Percentiles rank a stretch among this genome's conserved stretches.
phyloP scores from a whole-genome alignment of 2,888 invertebrate species.

The Deroplatys truncata region DNA sequence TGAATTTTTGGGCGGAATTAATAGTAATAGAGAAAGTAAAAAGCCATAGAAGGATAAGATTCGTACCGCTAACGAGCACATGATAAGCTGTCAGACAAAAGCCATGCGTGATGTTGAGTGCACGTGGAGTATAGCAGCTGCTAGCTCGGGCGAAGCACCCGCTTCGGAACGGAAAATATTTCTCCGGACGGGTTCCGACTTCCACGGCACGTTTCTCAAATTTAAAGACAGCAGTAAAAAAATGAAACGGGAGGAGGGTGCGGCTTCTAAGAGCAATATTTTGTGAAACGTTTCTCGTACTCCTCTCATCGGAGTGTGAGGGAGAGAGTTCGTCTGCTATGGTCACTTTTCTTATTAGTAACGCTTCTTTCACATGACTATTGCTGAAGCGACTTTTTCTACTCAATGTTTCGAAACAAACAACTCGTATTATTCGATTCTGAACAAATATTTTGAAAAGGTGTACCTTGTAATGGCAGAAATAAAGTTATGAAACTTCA shows the following conservation, averaged over 20 bases:
- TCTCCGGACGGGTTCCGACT: neutral
- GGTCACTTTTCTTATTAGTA: neutral
- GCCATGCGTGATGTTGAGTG: neutral
- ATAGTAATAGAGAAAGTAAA: too few species aligned
- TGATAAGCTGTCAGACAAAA: too few species aligned
- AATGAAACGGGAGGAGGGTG: constrained; percentile 11
- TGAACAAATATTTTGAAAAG: neutral
- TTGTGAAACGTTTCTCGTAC: neutral
- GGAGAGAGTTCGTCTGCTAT: neutral
- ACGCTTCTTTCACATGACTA: neutral
- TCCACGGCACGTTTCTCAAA: constrained; percentile 22
- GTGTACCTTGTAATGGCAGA: too few species aligned
- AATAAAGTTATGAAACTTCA: too few species aligned
- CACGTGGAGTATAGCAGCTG: neutral
- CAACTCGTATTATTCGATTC: neutral
- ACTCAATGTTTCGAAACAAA: neutral
- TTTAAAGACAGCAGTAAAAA: constrained; percentile 21
- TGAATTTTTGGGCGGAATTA: too few species aligned
- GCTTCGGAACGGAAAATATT: neutral
- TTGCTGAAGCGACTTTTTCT: too few species aligned
- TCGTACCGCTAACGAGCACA: too few species aligned
- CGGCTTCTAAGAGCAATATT: neutral
- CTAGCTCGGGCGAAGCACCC: neutral
- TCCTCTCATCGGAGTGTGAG: neutral
- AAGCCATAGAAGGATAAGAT: too few species aligned